Percentiles rank a stretch among this genome's conserved stretches.
Evolutionary conservation across 2,113 vertebrate genomes (phyloP).

Genomic region (Cyanoramphus novaezelandiae): DNA sequence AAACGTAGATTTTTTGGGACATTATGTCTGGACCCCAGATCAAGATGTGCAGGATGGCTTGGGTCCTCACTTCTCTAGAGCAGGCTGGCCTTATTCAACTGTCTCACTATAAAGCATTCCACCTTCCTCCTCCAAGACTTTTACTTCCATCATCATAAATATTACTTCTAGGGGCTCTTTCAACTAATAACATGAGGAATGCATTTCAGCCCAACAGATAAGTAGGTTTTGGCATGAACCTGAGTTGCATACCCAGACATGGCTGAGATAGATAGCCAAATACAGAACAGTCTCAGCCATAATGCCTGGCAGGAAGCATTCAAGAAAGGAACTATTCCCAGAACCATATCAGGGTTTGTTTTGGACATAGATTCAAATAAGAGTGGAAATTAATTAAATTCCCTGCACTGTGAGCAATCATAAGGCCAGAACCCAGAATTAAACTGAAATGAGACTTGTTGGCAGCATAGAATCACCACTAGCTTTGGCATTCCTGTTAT

Average conservation of each 20-base stretch:
- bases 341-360: not conserved
- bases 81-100: not conserved
- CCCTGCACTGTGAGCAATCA: not conserved
- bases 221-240: not conserved
- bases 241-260: not conserved
- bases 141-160: not conserved
- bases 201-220: not conserved
- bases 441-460: not conserved
- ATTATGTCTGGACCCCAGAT: not conserved
- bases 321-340: not conserved
- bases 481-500: not conserved
- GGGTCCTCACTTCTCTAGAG: not conserved
- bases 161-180: not conserved
- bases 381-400: not conserved
- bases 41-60: not conserved
- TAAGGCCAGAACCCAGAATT: not conserved
- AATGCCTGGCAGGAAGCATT: not conserved
- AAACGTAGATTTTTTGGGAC: not conserved
- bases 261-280: not conserved
- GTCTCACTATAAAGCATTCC: not conserved
- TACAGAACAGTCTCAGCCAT: not conserved
- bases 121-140: not conserved
- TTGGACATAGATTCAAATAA: not conserved
- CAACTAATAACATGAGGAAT: not conserved
- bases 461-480: not conserved